A percentile compares a stretch with the other conserved stretches of the same genome.
phyloP scores from a whole-genome alignment of 1,140 invertebrate genomes.

The Drosophila ambigua region DNA sequence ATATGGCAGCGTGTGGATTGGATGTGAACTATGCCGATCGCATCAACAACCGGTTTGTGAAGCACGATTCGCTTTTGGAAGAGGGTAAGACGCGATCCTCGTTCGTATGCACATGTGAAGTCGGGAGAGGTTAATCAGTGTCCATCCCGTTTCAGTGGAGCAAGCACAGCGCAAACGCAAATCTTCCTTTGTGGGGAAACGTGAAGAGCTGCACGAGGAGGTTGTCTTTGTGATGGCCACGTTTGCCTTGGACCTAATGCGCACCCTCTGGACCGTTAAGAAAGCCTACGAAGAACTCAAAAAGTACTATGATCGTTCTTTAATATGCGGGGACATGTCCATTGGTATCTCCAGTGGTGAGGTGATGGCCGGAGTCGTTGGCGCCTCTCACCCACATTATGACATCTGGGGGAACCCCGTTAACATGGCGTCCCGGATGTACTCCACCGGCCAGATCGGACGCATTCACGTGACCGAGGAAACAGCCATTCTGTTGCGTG shows the following conservation, averaged over 20 bases:
- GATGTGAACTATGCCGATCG: conserved; percentile 82
- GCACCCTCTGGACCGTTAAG: conserved; percentile 44
- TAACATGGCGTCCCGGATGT: conserved; percentile 96
- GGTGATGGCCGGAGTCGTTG: conserved; percentile 95
- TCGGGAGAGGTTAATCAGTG: not conserved
- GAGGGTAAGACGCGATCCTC: not conserved
- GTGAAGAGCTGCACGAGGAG: conserved; percentile 20
- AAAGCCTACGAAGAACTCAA: conserved; percentile 9
- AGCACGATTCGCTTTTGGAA: not conserved
- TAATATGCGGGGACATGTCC: conserved; percentile 22
- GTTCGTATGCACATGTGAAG: too few species aligned
- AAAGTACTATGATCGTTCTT: conserved; percentile 6
- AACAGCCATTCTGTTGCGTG: conserved; percentile 88
- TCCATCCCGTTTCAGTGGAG: conserved; percentile 3
- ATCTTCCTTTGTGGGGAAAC: not conserved
- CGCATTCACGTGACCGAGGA: conserved; percentile 91
- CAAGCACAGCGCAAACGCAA: not conserved
- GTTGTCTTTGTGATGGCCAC: conserved; percentile 52
- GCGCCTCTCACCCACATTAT: conserved; percentile 91
- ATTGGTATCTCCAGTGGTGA: conserved; percentile 91
- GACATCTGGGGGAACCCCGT: conserved; percentile 97
- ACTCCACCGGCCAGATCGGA: conserved; percentile 90
- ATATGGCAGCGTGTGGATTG: conserved; percentile 96
- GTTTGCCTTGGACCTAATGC: conserved; percentile 60
- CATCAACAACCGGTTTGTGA: not conserved